Base-by-base conservation (phyloP, 2,888 invertebrate species). In the Coelopa pilipes region DNA sequence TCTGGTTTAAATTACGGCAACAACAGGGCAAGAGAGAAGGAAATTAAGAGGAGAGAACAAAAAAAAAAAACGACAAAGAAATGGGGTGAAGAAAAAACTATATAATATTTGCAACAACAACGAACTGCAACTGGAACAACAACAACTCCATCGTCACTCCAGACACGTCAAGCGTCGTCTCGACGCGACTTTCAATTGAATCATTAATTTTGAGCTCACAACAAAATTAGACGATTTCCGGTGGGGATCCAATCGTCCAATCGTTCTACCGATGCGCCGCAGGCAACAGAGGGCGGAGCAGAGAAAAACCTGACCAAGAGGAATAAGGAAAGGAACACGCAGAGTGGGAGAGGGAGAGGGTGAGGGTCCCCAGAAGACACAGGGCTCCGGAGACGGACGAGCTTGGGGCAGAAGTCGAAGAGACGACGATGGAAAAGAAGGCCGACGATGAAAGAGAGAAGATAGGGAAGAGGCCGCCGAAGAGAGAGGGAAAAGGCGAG, bases 171-270 rank as follows among this genome's bases (percentile, higher is more conserved):
- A 21, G n/a, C 46, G 19, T 12, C 63, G 34, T 63, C 17, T 45
- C 45, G 11, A 63, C 45, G 63, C 34, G 57, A 69, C 69, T 69
- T 69, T 69, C 69, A 69, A 69, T 69, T 69, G 69, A 69, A 45
- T 69, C 24, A 69, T 69, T 69, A 59, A 47, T 57, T 34, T 69
- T 47, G 59, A 34, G 21, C 46, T 24, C 59, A 46, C 69, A 57
- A 69, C 53, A 47, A 10, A 57, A 69, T 69, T 69, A 69, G 34
- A 69, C 55, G 53, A 55, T 59, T 69, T 69, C 69, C 69, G 53
- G 69, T 69, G 50, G 57, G 57, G 19, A 59, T 59, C 24, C 12
- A 59, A 17, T 12, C 19, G 47, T 65, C 10, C 46, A 17, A 63
- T 34, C 11, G 21, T 62, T 34, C 34, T 34, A 59, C 17, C 24